phyloP scores from a whole-genome alignment of 2,888 invertebrate genomes.

The Onchidella celtica region DNA sequence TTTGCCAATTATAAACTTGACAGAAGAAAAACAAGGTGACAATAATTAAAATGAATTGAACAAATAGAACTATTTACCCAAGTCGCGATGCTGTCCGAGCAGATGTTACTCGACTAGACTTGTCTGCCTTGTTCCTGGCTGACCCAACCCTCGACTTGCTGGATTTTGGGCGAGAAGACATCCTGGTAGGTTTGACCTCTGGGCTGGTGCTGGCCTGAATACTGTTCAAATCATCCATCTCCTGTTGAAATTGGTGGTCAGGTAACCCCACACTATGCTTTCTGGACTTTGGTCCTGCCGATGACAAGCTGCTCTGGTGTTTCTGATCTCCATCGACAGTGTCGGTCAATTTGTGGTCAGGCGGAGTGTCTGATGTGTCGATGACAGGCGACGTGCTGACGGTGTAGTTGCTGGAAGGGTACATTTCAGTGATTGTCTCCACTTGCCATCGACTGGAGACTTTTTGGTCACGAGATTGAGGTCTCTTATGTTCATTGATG shows the following conservation, averaged over 20 bases:
- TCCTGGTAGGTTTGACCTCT: neutral
- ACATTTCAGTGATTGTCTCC: neutral
- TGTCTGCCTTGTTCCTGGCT: slow-evolving; percentile 46
- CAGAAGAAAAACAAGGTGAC: too few species aligned
- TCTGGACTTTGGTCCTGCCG: neutral
- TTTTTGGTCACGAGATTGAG: neutral
- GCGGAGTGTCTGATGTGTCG: neutral
- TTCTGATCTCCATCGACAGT: neutral
- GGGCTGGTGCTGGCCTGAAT: too few species aligned
- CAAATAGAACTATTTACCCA: too few species aligned
- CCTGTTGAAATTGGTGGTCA: neutral
- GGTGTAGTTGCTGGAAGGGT: neutral
- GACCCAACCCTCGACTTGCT: slow-evolving; percentile 56
- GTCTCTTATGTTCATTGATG: neutral
- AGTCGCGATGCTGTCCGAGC: slow-evolving; percentile 63
- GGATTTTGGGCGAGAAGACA: slow-evolving; percentile 48
- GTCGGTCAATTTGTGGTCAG: neutral
- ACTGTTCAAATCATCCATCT: neutral
- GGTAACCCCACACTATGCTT: neutral
- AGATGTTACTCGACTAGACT: slow-evolving; percentile 60
- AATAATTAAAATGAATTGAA: too few species aligned
- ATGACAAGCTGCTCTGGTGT: neutral
- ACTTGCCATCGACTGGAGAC: neutral
- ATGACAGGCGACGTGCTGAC: neutral
- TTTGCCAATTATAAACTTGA: too few species aligned